Percentiles rank a stretch among this genome's conserved stretches.
phyloP scores from a whole-genome alignment of 2,797 vertebrate genomes.

The Cynopterus sphinx region DNA sequence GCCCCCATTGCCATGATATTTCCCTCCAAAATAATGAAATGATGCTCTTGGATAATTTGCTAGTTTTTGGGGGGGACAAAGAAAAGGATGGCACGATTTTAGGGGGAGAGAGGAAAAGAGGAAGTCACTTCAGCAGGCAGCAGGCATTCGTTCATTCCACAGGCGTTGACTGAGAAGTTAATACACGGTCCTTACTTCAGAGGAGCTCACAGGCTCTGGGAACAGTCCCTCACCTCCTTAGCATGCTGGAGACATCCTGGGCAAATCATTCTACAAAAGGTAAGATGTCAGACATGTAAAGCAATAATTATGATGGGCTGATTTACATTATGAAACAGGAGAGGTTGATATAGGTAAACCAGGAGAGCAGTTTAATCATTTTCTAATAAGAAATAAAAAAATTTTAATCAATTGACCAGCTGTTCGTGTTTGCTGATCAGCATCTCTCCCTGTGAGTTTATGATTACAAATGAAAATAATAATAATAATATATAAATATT shows the following conservation, averaged over 20 bases:
- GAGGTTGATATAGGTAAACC: neutral
- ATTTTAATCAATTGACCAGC: neutral
- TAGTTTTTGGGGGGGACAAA: neutral
- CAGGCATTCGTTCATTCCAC: neutral
- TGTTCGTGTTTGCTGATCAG: neutral
- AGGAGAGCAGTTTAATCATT: neutral
- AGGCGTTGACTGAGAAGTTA: neutral
- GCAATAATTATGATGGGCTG: neutral
- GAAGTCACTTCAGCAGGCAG: neutral
- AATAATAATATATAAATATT: neutral
- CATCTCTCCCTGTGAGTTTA: neutral
- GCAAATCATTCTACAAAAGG: neutral
- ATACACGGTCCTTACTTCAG: fast-evolving
- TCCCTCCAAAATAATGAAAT: neutral
- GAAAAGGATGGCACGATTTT: neutral
- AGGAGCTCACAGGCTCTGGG: neutral
- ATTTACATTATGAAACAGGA: neutral
- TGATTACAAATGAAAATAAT: neutral
- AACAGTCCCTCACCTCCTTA: neutral
- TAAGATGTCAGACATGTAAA: neutral
- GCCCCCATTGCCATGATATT: neutral
- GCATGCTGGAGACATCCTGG: neutral
- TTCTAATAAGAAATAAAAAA: neutral
- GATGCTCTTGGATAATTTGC: neutral
- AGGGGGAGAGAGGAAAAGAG: fast-evolving